These are phyloP conservation scores for Styela plicata DNA, from an alignment of 23 tunicate genomes.

Conservation along the genomic window DNA sequence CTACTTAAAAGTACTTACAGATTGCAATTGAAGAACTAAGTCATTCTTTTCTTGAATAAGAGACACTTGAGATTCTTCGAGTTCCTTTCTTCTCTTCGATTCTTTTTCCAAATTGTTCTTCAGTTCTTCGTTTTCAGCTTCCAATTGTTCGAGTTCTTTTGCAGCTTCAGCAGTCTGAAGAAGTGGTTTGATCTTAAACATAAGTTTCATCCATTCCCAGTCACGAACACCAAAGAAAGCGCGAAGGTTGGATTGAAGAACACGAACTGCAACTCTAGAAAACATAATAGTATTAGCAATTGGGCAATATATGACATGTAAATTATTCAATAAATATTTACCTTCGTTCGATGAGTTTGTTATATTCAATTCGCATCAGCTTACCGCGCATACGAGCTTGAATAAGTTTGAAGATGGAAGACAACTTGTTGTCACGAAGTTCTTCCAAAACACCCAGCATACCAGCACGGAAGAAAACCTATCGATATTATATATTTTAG, in stretches of 20 bases:
- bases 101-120: conserved; percentile 86
- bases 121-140: conserved; percentile 77
- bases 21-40: conserved; percentile 64
- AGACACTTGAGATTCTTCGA: conserved; percentile 87
- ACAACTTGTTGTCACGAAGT: conserved; percentile 82
- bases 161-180: conserved; percentile 94
- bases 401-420: conserved; percentile 68
- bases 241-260: conserved; percentile 84
- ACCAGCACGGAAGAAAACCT: conserved; percentile 99
- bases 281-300: too few species aligned
- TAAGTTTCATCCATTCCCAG: conserved; percentile 96
- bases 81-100: conserved; percentile 76
- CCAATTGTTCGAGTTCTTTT: conserved; percentile 81
- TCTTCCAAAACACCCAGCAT: conserved; percentile 94
- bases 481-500: not conserved
- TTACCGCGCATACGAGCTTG: conserved; percentile 89
- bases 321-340: too few species aligned
- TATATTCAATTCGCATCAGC: conserved; percentile 80
- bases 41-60: conserved; percentile 95
- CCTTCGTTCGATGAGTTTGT: conserved; percentile 91
- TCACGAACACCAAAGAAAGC: conserved; percentile 88
- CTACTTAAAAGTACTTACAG: conserved; percentile 14
- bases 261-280: conserved; percentile 77
- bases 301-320: too few species aligned
- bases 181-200: conserved; percentile 94